phyloP scores from a whole-genome alignment of 2,888 invertebrate species.

The Sinelater perroti region DNA sequence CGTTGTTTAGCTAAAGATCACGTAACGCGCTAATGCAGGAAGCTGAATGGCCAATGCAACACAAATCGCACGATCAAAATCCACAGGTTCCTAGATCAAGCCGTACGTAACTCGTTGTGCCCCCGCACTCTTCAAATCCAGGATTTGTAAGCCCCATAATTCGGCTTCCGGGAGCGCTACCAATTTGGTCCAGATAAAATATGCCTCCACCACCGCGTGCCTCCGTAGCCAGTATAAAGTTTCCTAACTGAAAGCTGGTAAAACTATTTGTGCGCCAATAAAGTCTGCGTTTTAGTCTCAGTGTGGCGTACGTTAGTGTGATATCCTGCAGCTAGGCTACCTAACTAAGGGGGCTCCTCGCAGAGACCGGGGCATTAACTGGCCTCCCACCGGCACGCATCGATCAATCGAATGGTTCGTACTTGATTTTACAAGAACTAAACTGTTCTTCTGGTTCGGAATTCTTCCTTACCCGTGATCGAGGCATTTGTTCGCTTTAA shows the following conservation, averaged over 20 bases:
- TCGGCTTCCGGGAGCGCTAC: conserved; percentile 15
- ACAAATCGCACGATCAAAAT: background rate
- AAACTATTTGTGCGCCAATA: conserved; percentile 38
- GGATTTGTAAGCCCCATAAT: conserved; percentile 10
- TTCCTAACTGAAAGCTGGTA: conserved; percentile 34
- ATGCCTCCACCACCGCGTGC: background rate
- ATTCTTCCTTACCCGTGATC: no score
- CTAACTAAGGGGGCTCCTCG: conserved; percentile 56
- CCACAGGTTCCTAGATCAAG: background rate
- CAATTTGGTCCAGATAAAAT: conserved; percentile 8
- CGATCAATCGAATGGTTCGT: conserved; percentile 45
- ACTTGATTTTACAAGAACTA: conserved; percentile 18
- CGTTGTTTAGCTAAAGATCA: conserved; percentile 15
- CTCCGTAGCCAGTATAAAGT: conserved; percentile 32
- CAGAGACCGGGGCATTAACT: conserved; percentile 53
- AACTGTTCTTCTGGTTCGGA: conserved; percentile 13
- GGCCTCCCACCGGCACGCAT: conserved; percentile 49
- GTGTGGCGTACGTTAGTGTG: conserved; percentile 50
- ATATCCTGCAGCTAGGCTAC: conserved; percentile 55
- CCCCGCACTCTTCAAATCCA: background rate
- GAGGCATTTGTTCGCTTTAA: no score
- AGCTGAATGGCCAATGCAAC: background rate
- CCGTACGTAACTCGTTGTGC: background rate
- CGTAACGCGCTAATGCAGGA: conserved; percentile 15
- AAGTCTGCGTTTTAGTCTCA: conserved; percentile 42